phyloP scores from a whole-genome alignment of 2,888 invertebrate genomes.

The Cylloceria caligata region DNA sequence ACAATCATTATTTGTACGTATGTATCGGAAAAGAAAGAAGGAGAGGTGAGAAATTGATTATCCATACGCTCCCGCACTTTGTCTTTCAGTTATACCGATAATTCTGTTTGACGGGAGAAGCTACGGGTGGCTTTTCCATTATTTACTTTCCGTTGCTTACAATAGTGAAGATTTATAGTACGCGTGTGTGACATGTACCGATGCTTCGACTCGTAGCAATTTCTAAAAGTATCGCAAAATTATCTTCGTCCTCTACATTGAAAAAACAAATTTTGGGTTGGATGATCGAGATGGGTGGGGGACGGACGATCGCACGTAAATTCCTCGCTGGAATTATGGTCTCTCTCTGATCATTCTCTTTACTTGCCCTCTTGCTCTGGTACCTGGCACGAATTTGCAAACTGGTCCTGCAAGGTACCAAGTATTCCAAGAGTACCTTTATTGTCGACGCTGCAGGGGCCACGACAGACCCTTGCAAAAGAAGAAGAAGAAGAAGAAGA shows the following conservation, averaged over 20 bases:
- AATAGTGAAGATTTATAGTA: background rate
- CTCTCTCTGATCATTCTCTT: constrained; percentile 46
- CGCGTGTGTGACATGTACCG: too few species aligned
- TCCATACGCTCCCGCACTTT: too few species aligned
- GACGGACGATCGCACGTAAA: constrained; percentile 69
- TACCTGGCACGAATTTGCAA: constrained; percentile 72
- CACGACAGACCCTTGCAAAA: constrained; percentile 25
- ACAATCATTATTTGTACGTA: constrained; percentile 66
- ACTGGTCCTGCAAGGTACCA: constrained; percentile 69
- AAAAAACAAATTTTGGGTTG: constrained; percentile 44
- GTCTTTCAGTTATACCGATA: too few species aligned
- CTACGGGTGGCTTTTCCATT: too few species aligned
- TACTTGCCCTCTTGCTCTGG: constrained; percentile 41
- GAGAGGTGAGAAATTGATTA: too few species aligned
- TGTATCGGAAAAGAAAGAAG: too few species aligned
- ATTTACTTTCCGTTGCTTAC: too few species aligned
- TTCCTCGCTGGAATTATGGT: constrained; percentile 71
- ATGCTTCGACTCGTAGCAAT: background rate
- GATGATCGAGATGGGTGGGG: constrained; percentile 58
- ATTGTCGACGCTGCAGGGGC: constrained; percentile 29
- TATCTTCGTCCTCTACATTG: background rate
- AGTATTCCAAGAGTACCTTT: constrained; percentile 46
- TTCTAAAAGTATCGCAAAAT: constrained; percentile 16
- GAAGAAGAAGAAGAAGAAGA: constrained; percentile 28
- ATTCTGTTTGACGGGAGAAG: too few species aligned